Base-by-base conservation (phyloP, 1,140 invertebrate genomes). In the Panulirus ornatus region DNA sequence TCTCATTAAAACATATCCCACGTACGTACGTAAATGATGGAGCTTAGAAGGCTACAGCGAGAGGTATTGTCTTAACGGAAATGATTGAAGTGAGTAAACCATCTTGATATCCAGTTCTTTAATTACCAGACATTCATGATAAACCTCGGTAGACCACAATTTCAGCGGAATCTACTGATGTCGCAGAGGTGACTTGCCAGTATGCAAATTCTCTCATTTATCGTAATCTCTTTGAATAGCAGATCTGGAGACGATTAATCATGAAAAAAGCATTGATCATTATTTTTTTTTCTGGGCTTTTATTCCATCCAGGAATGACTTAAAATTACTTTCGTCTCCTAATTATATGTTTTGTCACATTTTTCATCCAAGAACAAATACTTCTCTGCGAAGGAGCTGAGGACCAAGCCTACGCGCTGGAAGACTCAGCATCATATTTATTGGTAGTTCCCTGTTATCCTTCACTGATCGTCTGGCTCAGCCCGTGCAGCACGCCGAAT, bases 81-180 rank as follows among this genome's bases (percentile, higher is more conserved):
- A n/a, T n/a, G 58, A 11, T 66, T 30, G 22, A 6, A 27, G 58
- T 5, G n/a, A 27, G 5, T 27, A 66, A 66, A 30, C 58, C 14
- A 58, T 66, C 30, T 30, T 3, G n/a, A 66, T 66, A 27, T 66
- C 58, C 58, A 66, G 58, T 66, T 66, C n/a, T 1, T 66, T 66
- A 66, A 66, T 66, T 66, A 66, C 58, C n/a, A 27, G 11, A 30
- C 58, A 66, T 66, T 66, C 58, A 19, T 66, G 58, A 66, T 66
- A 66, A 66, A 27, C n/a, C 30, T 22, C 27, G 58, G 30, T 66
- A 66, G n/a, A 11, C 58, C 30, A 27, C 58, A 66, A 66, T 66
- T 66, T 66, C 58, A 0, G 58, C 30, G 3, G 58, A 27, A 66
- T 66, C n/a, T 66, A 30, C 30, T 66, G 30, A 66, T 66, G 58